Conservation (phyloP, 2,888 invertebrate genomes). For the Epinotia demarniana region DNA sequence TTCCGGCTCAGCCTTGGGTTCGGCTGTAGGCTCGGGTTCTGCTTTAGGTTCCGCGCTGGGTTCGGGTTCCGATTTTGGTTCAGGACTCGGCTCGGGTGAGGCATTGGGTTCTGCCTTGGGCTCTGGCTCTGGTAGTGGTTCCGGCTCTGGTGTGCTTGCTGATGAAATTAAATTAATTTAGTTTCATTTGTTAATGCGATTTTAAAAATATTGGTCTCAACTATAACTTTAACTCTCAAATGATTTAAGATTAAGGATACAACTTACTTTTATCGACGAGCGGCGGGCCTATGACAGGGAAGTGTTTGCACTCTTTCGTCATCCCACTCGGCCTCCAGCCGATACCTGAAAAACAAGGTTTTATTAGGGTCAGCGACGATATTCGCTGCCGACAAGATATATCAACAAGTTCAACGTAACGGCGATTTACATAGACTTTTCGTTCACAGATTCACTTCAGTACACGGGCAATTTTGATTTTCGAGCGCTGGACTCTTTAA, state of each 20-base stretch:
- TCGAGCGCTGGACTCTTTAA: too few species aligned
- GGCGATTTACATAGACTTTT: too few species aligned
- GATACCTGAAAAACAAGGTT: constrained; percentile 82
- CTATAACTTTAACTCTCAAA: too few species aligned
- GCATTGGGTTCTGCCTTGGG: constrained; percentile 62
- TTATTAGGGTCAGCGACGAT: too few species aligned
- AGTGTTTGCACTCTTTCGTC: constrained; percentile 91
- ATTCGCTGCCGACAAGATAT: too few species aligned
- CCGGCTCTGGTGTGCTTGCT: constrained; percentile 65
- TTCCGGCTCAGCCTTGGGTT: constrained; percentile 50
- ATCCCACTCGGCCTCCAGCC: constrained; percentile 95
- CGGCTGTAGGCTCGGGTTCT: constrained; percentile 51
- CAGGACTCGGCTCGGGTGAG: constrained; percentile 60
- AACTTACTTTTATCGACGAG: constrained; percentile 66
- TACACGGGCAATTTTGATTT: too few species aligned
- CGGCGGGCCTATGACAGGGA: constrained; percentile 85
- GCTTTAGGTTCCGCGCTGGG: constrained; percentile 63
- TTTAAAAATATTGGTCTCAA: too few species aligned
- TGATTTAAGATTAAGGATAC: constrained; percentile 22
- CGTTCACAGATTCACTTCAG: too few species aligned
- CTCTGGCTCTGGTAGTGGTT: constrained; percentile 57
- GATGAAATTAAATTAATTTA: constrained; percentile 25
- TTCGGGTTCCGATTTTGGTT: constrained; percentile 60
- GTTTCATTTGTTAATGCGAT: not conserved
- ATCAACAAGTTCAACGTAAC: too few species aligned